phyloP scores from a whole-genome alignment of 2,888 invertebrate genomes.

The Amaurobius ferox region DNA sequence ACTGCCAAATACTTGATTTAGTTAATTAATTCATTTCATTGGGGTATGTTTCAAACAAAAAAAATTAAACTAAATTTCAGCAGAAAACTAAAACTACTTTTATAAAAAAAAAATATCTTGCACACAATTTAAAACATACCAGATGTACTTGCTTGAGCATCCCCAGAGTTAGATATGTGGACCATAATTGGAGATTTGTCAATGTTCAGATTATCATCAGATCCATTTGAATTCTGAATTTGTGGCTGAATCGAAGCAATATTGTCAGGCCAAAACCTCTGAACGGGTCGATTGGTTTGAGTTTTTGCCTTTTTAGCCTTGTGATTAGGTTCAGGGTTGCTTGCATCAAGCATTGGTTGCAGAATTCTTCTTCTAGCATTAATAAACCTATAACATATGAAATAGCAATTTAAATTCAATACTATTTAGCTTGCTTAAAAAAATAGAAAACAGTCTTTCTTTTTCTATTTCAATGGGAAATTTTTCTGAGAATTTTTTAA shows the following conservation, averaged over 20 bases:
- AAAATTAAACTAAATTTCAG: not conserved
- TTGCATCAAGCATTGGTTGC: conserved; percentile 91
- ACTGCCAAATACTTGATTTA: too few species aligned
- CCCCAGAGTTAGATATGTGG: conserved; percentile 33
- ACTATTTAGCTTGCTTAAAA: too few species aligned
- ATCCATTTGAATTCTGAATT: conserved; percentile 58
- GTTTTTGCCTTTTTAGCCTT: conserved; percentile 70
- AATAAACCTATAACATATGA: conserved; percentile 87
- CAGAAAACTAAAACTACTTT: not conserved
- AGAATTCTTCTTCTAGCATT: conserved; percentile 93
- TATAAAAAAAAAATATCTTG: too few species aligned
- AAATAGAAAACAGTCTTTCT: too few species aligned
- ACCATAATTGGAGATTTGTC: too few species aligned
- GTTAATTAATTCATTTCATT: too few species aligned
- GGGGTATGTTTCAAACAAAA: too few species aligned
- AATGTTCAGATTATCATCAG: conserved; percentile 39
- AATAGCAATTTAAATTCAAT: too few species aligned
- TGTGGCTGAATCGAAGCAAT: conserved; percentile 73
- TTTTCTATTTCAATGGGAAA: too few species aligned
- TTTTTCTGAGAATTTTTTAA: too few species aligned
- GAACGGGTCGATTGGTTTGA: conserved; percentile 64
- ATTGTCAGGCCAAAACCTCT: conserved; percentile 74
- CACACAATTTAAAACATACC: conserved; percentile 34
- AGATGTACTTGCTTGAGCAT: conserved; percentile 66
- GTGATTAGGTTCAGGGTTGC: conserved; percentile 74